Conservation (phyloP, 2,888 invertebrate species). For the Odontothrips loti region DNA sequence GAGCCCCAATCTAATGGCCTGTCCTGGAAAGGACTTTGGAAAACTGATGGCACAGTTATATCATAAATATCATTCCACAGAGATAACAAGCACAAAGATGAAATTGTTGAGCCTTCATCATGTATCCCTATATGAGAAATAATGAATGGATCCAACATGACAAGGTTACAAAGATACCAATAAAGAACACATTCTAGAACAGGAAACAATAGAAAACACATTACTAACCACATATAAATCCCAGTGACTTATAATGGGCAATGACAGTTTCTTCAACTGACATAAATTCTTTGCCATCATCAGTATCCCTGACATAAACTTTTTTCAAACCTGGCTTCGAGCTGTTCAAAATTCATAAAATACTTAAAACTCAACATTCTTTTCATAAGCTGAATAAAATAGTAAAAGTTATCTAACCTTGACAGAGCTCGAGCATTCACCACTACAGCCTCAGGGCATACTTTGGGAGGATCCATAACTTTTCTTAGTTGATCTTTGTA, state of each 20-base stretch:
- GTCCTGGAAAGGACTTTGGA: constrained; percentile 61
- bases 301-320: background rate
- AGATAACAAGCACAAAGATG: constrained; percentile 59
- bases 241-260: background rate
- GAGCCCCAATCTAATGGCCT: constrained; percentile 69
- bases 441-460: background rate
- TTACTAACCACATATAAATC: background rate
- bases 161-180: background rate
- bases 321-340: constrained; percentile 1
- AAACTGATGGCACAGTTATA: constrained; percentile 52
- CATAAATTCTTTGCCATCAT: background rate
- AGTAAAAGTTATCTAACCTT: background rate
- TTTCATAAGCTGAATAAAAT: background rate
- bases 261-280: constrained; percentile 1
- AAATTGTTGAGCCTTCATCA: constrained; percentile 64
- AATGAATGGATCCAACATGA: too few relatives aligned
- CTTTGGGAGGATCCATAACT: background rate
- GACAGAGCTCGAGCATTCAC: background rate
- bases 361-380: background rate
- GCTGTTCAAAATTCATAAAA: background rate
- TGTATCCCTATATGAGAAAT: constrained; percentile 46
- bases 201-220: background rate
- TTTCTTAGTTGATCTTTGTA: background rate
- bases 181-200: background rate
- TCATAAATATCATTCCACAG: constrained; percentile 77